Evolutionary conservation across 1,140 invertebrate genomes (phyloP), one percentile per base, ranked within the genome.

Genomic region (Drosophila virilis): DNA sequence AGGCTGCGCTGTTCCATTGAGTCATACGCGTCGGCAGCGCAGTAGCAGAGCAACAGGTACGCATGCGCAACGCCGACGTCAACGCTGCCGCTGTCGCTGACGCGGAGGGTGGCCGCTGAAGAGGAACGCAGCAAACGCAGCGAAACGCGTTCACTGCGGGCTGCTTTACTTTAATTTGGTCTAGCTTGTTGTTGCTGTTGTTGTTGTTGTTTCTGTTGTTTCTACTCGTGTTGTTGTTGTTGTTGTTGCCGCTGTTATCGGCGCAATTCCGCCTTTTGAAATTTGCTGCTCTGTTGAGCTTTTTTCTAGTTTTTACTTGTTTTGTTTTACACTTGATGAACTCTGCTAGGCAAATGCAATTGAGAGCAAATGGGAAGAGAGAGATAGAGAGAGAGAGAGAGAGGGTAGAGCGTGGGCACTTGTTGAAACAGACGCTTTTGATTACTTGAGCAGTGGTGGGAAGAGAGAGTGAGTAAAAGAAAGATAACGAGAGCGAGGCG

Each of bases 181-280:
- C 65, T 74, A 62, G 65, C 55, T 69, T 74, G 55, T 68, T 40
- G 37, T 52, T 59, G 62, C 46, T 77, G 51, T 68, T 17, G 17
- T 17, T 17, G 17, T 13, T 60, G 42, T 48, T 69, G 54, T 15
- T 67, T n/a, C n/a, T n/a, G 62, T 52, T 77, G 51, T 68, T 62
- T 33, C 46, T 15, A 15, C 7, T 9, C 43, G 17, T 17, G 17
- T 17, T 17, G 17, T 13, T 60, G 42, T 48, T 69, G 54, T 15
- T 67, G 55, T 37, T 77, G 43, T 15, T 74, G 59, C 22, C 64
- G 64, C 55, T 78, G 76, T 71, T 78, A 78, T 78, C 76, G 67
- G 73, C 76, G 74, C 67, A 78, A 78, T 78, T 78, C 76, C 76
- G 76, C 73, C 73, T 78, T 78, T 78, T 71, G 73, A 78, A 78